Evolutionary conservation across 2,113 vertebrate species (phyloP).

Genomic region (Cavia porcellus): DNA sequence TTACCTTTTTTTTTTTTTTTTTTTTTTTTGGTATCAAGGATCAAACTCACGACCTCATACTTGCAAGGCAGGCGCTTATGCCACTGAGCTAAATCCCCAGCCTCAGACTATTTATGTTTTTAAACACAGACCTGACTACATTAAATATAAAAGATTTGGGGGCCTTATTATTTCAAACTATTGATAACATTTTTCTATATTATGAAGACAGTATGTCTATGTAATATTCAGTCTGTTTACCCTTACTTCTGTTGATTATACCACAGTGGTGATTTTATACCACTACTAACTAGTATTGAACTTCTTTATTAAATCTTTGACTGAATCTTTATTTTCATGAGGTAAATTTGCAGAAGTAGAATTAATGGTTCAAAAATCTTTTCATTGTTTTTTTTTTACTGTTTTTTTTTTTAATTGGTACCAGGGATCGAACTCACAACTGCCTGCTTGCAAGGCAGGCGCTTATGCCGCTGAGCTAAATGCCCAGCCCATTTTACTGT

Average conservation of each 20-base stretch:
- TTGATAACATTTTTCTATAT: neutral
- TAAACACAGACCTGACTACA: neutral
- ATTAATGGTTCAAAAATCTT: constrained; percentile 6
- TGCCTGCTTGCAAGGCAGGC: no score
- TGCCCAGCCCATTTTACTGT: neutral
- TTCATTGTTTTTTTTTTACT: neutral
- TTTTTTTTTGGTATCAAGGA: no score
- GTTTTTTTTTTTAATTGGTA: no score
- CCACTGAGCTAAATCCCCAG: no score
- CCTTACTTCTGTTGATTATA: constrained; percentile 18
- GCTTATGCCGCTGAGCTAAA: no score
- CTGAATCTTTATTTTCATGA: constrained; percentile 28
- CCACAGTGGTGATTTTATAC: neutral
- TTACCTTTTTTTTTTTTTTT: neutral
- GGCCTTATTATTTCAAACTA: neutral
- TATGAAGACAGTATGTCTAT: neutral
- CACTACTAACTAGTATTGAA: constrained; percentile 36
- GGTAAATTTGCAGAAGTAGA: constrained; percentile 20
- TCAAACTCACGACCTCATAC: no score
- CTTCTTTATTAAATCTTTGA: constrained; percentile 9
- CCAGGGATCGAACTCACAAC: no score
- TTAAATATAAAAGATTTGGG: neutral
- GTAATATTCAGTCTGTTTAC: neutral
- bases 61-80: no score
- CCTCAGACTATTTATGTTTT: no score